Evolutionary conservation across 2,113 vertebrate species (phyloP).

Genomic region (Danio rerio): DNA sequence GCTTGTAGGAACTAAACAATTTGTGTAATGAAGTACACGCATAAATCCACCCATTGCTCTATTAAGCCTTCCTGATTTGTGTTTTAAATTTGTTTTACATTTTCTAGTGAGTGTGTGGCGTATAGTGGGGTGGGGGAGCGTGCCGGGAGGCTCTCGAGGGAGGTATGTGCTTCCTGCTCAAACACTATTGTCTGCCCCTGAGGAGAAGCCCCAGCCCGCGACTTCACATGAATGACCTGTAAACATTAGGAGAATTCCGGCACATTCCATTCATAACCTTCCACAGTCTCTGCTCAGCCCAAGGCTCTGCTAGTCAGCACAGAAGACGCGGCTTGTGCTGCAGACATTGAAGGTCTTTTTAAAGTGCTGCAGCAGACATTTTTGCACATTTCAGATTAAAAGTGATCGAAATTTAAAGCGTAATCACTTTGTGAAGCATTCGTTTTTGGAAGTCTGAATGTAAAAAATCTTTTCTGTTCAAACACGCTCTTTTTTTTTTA

Average conservation of each 20-base stretch:
- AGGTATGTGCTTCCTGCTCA: constrained; percentile 50
- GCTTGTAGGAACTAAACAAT: constrained; percentile 9
- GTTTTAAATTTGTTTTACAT: neutral
- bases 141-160: constrained; percentile 42
- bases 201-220: constrained; percentile 34
- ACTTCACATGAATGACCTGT: constrained; percentile 52
- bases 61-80: constrained; percentile 14
- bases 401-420: neutral
- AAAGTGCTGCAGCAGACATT: constrained; percentile 10
- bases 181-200: constrained; percentile 49
- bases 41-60: neutral
- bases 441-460: neutral
- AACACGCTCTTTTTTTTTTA: neutral
- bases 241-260: constrained; percentile 52
- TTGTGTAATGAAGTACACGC: neutral
- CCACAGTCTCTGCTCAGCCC: constrained; percentile 27
- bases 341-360: neutral
- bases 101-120: constrained; percentile 14
- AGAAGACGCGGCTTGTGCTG: constrained; percentile 14
- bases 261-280: constrained; percentile 59
- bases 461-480: neutral
- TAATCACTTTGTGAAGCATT: neutral
- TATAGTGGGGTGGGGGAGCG: constrained; percentile 3
- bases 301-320: constrained; percentile 13
- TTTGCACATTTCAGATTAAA: constrained; percentile 1